Base-by-base conservation (phyloP, 2,797 vertebrate genomes). In the Acanthopagrus latus region DNA sequence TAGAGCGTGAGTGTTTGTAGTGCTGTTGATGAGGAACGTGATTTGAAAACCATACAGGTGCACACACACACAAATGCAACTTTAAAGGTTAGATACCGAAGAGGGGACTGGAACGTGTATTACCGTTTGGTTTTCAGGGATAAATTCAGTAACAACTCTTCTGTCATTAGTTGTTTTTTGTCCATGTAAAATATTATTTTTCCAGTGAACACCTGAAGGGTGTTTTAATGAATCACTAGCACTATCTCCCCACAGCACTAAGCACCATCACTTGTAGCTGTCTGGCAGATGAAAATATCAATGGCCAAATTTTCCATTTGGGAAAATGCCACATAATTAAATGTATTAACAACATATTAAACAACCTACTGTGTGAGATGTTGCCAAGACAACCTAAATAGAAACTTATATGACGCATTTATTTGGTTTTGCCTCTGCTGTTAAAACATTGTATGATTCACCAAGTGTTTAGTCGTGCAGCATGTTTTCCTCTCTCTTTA, bases 41-140 rank as follows among this genome's bases (percentile, higher is more conserved):
- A 75, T 69, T 29, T 67, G 18, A 66, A 79, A 74, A 60, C 12
- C 6, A 54, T 5, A 46, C 17, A 71, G 47, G 47, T 55, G 29
- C 20, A 2, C 21, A 38, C 44, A 68, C 29, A 41, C n/a, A 33
- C 52, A 33, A 47, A 46, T 43, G 11, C 50, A 60, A 29, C 21
- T 70, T 64, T 80, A 84, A 70, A 80, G 73, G 64, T 77, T 69
- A 68, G 51, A 43, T 18, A 44, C 8, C 21, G 64, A 57, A 50
- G 57, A 41, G 43, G 25, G 20, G 17, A 58, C 27, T 18, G 2
- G 38, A 79, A 20, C 43, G 55, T 11, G 12, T 21, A 64, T 46
- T 33, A 25, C 13, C 1, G 23, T 54, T 63, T 56, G n/a, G 10
- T 54, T 69, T 70, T 65, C 47, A 58, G 46, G 21, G 38, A 54